These are phyloP conservation scores for Diachrysia chrysitis DNA, from an alignment of 2,888 invertebrate genomes.

Conservation along the genomic window DNA sequence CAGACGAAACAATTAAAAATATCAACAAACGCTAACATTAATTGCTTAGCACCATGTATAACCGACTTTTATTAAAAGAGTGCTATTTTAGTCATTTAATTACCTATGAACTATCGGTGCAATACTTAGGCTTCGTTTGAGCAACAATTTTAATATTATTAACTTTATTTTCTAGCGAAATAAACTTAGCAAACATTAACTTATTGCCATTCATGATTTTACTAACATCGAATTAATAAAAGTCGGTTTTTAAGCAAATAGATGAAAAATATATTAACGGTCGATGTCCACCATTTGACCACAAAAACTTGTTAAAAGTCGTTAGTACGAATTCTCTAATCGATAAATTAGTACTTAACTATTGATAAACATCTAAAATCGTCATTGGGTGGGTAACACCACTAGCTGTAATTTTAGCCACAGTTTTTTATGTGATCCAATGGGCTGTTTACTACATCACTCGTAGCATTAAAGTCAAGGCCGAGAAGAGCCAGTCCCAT, in stretches of 20 bases:
- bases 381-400: conserved; percentile 28
- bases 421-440: conserved; percentile 23
- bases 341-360: conserved; percentile 67
- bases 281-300: conserved; percentile 10
- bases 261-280: conserved; percentile 28
- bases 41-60: conserved; percentile 72
- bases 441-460: conserved; percentile 26
- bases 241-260: conserved; percentile 40
- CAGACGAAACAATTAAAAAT: conserved; percentile 51
- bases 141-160: background rate
- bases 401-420: conserved; percentile 14
- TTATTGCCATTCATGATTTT: conserved; percentile 15
- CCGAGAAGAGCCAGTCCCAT: conserved; percentile 28
- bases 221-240: conserved; percentile 34
- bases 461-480: conserved; percentile 43
- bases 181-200: conserved; percentile 5
- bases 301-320: conserved; percentile 36
- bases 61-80: conserved; percentile 34
- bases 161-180: conserved; percentile 15
- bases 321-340: conserved; percentile 71
- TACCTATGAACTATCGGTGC: conserved; percentile 2
- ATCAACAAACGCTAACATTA: conserved; percentile 57
- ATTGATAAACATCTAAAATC: conserved; percentile 34
- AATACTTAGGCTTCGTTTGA: background rate
- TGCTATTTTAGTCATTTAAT: conserved; percentile 15